A percentile compares a stretch with the other conserved stretches of the same genome.
Conservation (phyloP, 2,113 vertebrate species). For the Cisticola juncidis region DNA sequence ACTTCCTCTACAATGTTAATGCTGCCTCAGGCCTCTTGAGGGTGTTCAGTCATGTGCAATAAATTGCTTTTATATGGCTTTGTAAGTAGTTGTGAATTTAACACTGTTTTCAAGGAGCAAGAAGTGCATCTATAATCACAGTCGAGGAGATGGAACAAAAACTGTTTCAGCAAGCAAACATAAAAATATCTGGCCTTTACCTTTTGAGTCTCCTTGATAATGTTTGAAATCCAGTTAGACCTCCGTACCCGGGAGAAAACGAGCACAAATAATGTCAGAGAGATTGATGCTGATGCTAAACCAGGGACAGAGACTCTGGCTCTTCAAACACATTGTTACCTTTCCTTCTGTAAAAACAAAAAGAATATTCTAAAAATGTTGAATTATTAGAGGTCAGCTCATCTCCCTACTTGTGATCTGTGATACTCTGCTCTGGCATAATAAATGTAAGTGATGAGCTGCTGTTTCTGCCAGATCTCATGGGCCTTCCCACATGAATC, state of each 20-base stretch:
- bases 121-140: background rate
- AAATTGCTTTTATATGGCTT: slow-evolving; percentile 23
- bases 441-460: background rate
- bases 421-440: background rate
- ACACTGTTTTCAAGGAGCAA: slow-evolving; percentile 13
- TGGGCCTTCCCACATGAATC: background rate
- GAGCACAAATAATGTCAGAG: slow-evolving; percentile 14
- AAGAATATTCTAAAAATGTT: background rate
- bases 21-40: background rate
- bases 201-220: background rate
- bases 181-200: slow-evolving; percentile 36
- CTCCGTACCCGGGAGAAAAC: background rate
- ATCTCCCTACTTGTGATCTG: background rate
- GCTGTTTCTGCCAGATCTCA: background rate
- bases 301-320: background rate
- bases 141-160: background rate
- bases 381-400: background rate
- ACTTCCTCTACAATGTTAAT: background rate
- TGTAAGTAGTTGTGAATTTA: slow-evolving; percentile 20
- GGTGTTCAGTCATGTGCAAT: background rate
- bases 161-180: background rate
- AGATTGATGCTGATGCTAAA: slow-evolving; percentile 10
- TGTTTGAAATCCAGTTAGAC: slow-evolving; percentile 15
- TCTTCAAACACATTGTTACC: background rate
- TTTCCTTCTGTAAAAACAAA: background rate